Percentiles rank a stretch among this genome's conserved stretches.
These are phyloP conservation scores for Mormyrus iriodes DNA, from an alignment of 2,113 vertebrate genomes.

Conservation along the genomic window DNA sequence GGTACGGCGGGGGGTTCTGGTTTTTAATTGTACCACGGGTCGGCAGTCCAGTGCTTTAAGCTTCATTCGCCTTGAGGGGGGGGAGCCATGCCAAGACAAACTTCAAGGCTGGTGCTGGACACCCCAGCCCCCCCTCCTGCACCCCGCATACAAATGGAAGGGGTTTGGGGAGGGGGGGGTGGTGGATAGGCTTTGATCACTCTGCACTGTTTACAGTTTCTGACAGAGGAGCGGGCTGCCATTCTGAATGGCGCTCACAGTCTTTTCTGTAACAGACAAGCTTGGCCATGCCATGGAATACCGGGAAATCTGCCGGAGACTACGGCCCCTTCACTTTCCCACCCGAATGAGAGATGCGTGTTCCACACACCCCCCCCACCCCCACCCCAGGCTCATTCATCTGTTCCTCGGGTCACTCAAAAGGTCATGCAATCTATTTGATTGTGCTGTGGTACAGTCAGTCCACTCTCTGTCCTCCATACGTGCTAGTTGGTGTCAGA, in stretches of 20 bases:
- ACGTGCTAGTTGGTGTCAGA: not conserved
- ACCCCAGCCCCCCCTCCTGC: not conserved
- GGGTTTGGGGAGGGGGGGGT: not conserved
- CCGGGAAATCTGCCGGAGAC: not conserved
- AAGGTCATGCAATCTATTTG: not conserved
- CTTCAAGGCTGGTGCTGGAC: not conserved
- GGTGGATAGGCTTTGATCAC: conserved; percentile 17
- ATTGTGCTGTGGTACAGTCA: not conserved
- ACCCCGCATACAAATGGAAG: not conserved
- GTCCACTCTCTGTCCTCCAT: not conserved
- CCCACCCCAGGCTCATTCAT: not conserved
- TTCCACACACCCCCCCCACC: not conserved
- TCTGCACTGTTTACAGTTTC: conserved; percentile 11
- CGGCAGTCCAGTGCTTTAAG: conserved; percentile 6
- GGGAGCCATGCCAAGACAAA: not conserved
- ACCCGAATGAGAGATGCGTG: not conserved
- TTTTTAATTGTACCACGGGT: not conserved
- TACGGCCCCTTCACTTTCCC: not conserved
- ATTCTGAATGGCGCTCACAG: not conserved
- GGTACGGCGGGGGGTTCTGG: not conserved
- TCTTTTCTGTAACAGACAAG: not conserved
- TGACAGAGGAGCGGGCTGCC: conserved; percentile 4
- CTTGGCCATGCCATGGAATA: not conserved
- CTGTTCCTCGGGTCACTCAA: not conserved
- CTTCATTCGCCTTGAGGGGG: conserved; percentile 16